Evolutionary conservation across 2,888 invertebrate genomes (phyloP), one percentile per base, ranked within the genome.

Genomic region (Plagiodera versicolora): DNA sequence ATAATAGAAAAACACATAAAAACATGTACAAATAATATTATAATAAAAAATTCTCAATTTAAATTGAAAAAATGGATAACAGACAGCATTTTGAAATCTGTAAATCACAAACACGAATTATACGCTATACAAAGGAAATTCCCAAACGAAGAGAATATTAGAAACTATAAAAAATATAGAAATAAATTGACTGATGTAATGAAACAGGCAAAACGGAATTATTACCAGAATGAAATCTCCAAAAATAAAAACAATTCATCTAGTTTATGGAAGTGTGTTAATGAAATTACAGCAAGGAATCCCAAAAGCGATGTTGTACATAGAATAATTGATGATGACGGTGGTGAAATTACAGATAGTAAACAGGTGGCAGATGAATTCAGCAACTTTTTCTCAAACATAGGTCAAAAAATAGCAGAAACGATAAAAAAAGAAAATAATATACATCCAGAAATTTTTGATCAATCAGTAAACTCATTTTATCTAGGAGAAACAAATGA

Each of bases 151-250:
- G 30, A 50, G 17, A 50, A 50, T 50, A 50, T 50, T 30, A 30
- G 17, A 50, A 50, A 28, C 18, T 50, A 28, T 30, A 50, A 50
- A 50, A 50, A 50, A 50, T 50, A 50, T 11, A 50, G 30, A 50
- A 50, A 50, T 16, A 50, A 50, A 50, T 30, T 50, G 24, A 30
- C 50, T 50, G 50, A 50, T 16, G 17, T 50, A 30, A 50, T 14
- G 8, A 50, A 50, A 30, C 30, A 30, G 28, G 30, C 50, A 50
- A 50, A 30, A 30, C 5, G 32, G 17, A 28, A 50, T 30, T 50
- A 50, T 50, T 30, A 50, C 11, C 50, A 50, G 50, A 50, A 50
- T 18, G 24, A 30, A 50, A 30, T 50, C 11, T 50, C 50, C 14
- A 50, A 50, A 50, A 50, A 50, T 50, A 30, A 30, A 50, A 30